phyloP scores from a whole-genome alignment of 64 coral and sea anemone species.

The Stichodactyla mertensii region DNA sequence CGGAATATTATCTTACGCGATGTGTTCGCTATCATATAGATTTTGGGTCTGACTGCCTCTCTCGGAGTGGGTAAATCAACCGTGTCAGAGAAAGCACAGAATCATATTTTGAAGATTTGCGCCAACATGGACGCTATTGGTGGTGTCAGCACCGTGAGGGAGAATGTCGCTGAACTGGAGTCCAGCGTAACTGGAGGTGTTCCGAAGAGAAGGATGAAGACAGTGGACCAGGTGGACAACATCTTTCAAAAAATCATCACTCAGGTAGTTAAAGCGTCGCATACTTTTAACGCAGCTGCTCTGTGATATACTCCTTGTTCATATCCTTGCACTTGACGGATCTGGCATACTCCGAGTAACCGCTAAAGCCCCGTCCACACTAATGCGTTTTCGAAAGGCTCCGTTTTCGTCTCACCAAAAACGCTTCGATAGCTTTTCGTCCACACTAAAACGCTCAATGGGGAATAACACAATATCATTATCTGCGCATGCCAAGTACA shows the following conservation, averaged over 20 bases:
- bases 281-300: too few species aligned
- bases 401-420: too few species aligned
- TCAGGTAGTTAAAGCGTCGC: neutral
- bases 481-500: too few species aligned
- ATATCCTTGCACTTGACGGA: too few species aligned
- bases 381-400: too few species aligned
- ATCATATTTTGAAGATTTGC: slow-evolving; percentile 77
- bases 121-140: slow-evolving; percentile 63
- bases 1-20: too few species aligned
- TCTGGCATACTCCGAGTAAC: too few species aligned
- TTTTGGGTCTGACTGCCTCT: slow-evolving; percentile 75
- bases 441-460: too few species aligned
- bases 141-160: slow-evolving; percentile 47
- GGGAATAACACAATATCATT: too few species aligned
- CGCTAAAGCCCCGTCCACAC: too few species aligned
- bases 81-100: slow-evolving; percentile 32
- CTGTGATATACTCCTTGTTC: too few species aligned
- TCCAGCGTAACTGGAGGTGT: slow-evolving; percentile 39
- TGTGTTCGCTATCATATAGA: neutral
- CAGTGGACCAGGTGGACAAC: neutral
- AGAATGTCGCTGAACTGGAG: slow-evolving; percentile 37
- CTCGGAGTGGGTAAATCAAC: slow-evolving; percentile 66
- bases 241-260: slow-evolving; percentile 7
- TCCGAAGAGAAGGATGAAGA: slow-evolving; percentile 19
- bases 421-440: too few species aligned